A percentile compares a stretch with the other conserved stretches of the same genome.
Evolutionary conservation across 1,140 invertebrate genomes (phyloP).

Genomic region (Neodiprion lecontei): DNA sequence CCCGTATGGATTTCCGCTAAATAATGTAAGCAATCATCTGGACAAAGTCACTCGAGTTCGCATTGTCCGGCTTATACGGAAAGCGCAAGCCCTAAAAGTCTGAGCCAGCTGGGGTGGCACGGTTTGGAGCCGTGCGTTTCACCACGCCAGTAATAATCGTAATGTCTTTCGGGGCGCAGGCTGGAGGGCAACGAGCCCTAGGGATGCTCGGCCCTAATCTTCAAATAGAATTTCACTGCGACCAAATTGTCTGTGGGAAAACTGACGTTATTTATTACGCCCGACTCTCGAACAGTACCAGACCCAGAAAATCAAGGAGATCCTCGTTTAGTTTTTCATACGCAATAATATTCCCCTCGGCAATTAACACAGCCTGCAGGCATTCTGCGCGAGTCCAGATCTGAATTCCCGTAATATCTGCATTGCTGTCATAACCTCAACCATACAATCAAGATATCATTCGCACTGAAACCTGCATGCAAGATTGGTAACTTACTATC

Average conservation of each 20-base stretch:
- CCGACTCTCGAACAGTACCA: neutral
- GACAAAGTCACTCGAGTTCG: neutral
- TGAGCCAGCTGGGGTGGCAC: neutral
- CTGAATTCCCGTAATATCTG: no score
- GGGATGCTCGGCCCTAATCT: slow-evolving; percentile 31
- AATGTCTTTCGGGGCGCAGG: slow-evolving; percentile 55
- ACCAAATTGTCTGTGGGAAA: slow-evolving; percentile 34
- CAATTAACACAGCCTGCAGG: no score
- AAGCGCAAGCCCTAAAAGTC: neutral
- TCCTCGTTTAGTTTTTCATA: neutral
- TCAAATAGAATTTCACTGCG: slow-evolving; percentile 51
- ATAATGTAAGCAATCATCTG: no score
- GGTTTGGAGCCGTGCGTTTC: neutral
- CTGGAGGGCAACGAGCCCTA: slow-evolving; percentile 15
- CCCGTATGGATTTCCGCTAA: no score
- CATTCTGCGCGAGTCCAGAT: no score
- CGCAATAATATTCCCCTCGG: no score
- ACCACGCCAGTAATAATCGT: slow-evolving; percentile 57
- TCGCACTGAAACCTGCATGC: no score
- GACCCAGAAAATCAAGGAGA: slow-evolving; percentile 4
- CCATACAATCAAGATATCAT: no score
- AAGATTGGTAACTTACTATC: no score
- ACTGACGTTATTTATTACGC: slow-evolving; percentile 6
- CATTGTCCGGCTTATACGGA: neutral
- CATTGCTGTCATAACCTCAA: no score